Percentiles rank a stretch among this genome's conserved stretches.
phyloP scores from a whole-genome alignment of 2,113 vertebrate species.

The Stictonetta naevosa region DNA sequence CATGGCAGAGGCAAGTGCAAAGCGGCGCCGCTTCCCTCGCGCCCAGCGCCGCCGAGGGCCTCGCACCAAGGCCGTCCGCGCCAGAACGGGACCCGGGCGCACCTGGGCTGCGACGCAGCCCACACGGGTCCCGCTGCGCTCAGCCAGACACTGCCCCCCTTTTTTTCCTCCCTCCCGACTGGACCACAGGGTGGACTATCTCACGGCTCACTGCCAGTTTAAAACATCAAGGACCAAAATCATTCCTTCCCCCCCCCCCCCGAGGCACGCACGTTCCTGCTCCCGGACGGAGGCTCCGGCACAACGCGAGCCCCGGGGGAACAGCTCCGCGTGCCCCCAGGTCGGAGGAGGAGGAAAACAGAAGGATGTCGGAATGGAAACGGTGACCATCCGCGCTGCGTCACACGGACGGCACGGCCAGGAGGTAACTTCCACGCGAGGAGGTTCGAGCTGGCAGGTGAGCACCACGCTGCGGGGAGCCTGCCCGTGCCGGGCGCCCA shows the following conservation, averaged over 20 bases:
- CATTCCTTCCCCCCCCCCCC: neutral
- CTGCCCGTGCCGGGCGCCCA: neutral
- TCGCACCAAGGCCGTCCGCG: neutral
- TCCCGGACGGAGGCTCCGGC: neutral
- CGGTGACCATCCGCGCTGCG: accelerated
- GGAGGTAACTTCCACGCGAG: neutral
- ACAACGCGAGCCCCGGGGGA: neutral
- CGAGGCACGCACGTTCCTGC: neutral
- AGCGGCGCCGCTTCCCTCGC: neutral
- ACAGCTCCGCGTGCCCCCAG: neutral
- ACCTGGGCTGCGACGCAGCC: neutral
- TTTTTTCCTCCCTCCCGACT: neutral
- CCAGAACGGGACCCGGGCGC: neutral
- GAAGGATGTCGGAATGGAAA: neutral
- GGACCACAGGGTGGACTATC: neutral
- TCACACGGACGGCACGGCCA: neutral
- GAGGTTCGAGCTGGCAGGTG: neutral
- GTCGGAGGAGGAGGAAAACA: neutral
- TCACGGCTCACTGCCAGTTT: neutral
- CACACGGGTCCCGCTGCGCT: accelerated
- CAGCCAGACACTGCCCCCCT: neutral
- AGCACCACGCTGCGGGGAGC: neutral
- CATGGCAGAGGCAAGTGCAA: neutral
- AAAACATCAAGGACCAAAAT: neutral
- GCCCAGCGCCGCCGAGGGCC: neutral